Evolutionary conservation across 2,888 invertebrate genomes (phyloP), one percentile per base, ranked within the genome.

Genomic region (Alloplasta piceator): DNA sequence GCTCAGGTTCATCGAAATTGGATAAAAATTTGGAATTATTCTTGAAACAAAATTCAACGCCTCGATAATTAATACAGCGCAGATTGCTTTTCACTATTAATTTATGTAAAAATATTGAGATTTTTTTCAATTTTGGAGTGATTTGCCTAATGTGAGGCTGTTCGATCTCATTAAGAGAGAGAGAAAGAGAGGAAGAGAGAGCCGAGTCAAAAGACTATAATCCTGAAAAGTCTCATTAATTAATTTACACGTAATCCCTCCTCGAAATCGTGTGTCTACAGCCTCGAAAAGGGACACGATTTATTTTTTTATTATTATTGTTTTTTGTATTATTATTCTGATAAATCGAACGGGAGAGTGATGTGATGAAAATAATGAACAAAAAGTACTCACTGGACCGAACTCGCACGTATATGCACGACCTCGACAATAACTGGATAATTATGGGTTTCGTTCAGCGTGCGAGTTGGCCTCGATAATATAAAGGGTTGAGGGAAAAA

Each of bases 381-480:
- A 76, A 48, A 16, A 39, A 16, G 26, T 46, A 58, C 72, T 41
- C 39, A 39, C 38, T 38, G 82, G 26, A 26, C 26, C 26, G 83
- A 68, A 85, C 85, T 90, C 87, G 86, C 86, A 86, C 86, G 86
- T 85, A 88, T 26, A 26, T 86, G 88, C 86, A 88, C 87, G 88
- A 89, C 88, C 90, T 89, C 88, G 91, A 92, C 92, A 91, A 92
- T 92, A 92, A 92, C 87, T 86, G 86, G 86, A 85, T 89, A 88
- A 83, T 26, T 84, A 84, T 84, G 83, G 26, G 75, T 84, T 78
- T 77, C 78, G 70, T 26, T 80, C 77, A 75, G 79, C 73, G 80
- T 84, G 83, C 72, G 80, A 83, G 78, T 78, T 58, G 56, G 38
- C 52, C 52, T 12, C 56, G 58, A 26, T 4, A 10, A 52, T 26